Conservation (phyloP, 2,113 vertebrate species). For the Xiphophorus hellerii region DNA sequence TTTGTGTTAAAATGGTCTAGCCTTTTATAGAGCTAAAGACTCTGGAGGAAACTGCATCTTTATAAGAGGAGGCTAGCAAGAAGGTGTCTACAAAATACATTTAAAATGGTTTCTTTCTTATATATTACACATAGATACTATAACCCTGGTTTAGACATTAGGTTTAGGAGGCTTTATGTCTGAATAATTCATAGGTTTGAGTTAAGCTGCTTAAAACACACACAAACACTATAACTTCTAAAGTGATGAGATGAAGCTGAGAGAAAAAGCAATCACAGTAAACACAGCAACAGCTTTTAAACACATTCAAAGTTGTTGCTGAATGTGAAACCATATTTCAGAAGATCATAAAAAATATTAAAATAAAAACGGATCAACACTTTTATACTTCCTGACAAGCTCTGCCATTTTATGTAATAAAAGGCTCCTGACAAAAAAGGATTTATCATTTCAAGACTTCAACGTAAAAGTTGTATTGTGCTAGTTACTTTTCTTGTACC, state of each 20-base stretch:
- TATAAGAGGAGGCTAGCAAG: background rate
- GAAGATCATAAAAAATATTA: background rate
- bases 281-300: too few relatives aligned
- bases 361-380: background rate
- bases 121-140: background rate
- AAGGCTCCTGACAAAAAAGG: background rate
- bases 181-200: background rate
- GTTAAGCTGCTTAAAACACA: background rate
- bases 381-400: background rate
- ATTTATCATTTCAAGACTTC: background rate
- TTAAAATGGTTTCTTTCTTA: background rate
- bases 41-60: background rate
- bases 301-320: too few relatives aligned
- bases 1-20: background rate
- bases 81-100: background rate
- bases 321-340: too few relatives aligned
- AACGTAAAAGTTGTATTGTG: background rate
- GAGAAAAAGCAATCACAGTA: background rate
- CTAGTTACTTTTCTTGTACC: background rate
- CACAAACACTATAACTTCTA: background rate
- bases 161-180: background rate
- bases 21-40: background rate
- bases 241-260: background rate
- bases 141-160: background rate
- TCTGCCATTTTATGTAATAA: background rate